phyloP scores from a whole-genome alignment of 2,113 vertebrate genomes.

The Macaca fascicularis region T2T-MFA8v1.1 NC_088379.1:27269501-27270000 shows the following conservation, averaged over 20 bases:
- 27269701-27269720: not conserved
- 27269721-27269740: not conserved
- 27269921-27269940: not conserved
- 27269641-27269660: not conserved
- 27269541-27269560: no score
- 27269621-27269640: not conserved
- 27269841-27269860: not conserved
- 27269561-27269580: no score
- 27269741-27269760: not conserved
- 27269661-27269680: not conserved
- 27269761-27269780: not conserved
- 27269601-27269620: not conserved
- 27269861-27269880: not conserved
- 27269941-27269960: not conserved
- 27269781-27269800: not conserved
- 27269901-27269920: not conserved
- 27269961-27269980: not conserved
- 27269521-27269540: no score
- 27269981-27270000: conserved; percentile 7
- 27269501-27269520: no score
- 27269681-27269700: not conserved
- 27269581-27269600: not conserved
- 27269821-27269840: not conserved
- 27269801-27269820: not conserved
- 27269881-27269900: not conserved